Base-by-base conservation (phyloP, 2,113 vertebrate species). In the Mormoops blainvillei region DNA sequence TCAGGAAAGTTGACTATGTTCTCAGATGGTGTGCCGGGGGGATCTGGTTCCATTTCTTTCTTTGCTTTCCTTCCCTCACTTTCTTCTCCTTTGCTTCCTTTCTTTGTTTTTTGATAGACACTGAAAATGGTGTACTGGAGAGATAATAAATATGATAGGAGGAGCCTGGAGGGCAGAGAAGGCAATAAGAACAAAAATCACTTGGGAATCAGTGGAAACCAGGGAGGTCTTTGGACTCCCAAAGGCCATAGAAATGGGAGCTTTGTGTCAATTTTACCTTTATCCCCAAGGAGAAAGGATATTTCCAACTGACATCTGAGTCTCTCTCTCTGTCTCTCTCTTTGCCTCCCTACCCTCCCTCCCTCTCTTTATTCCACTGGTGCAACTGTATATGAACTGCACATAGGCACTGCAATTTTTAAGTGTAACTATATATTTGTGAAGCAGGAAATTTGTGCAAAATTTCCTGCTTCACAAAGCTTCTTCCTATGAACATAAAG, bases 311-410 rank as follows among this genome's bases (percentile, higher is more conserved):
- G 63, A 78, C 65, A 48, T 54, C 4, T 3, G 41, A 92, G 26
- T 38, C 86, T 82, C 70, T 65, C 33, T 31, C 6, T 26, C 4
- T 14, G 10, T 48, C 54, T 28, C 11, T 15, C 14, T n/a, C 28
- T 9, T 24, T 19, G 24, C 19, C 2, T n/a, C 15, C 68, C 4
- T 31, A 1, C 10, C 16, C 13, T 20, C 11, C 31, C 28, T 33
- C 4, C 8, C 28, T 26, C 3, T 31, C 18, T 76, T 4, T 13
- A 3, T 16, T 8, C 22, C 7, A 4, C n/a, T 18, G 14, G 1
- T 26, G 45, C 19, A 28, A n/a, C 33, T 76, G 20, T 19, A 0
- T 58, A 43, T 41, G 41, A 68, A 78, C 7, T 33, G 0, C 36
- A 41, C 28, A 10, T 54, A 13, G 0, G 10, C 50, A 65, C 33